Conservation (phyloP, 2,113 vertebrate genomes). For the Clupea harengus region DNA sequence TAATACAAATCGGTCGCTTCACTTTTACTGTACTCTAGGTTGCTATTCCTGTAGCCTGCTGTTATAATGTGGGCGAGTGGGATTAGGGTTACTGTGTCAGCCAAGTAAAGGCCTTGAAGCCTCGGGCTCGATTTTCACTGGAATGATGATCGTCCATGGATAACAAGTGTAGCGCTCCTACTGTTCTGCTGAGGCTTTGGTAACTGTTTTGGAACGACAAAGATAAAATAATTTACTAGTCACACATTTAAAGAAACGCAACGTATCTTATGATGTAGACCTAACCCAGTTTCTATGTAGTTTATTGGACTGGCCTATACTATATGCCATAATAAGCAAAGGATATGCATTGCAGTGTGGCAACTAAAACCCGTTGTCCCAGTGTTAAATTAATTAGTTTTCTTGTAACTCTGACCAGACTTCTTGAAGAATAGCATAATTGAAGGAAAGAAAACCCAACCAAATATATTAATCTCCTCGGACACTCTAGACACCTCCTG, state of each 20-base stretch:
- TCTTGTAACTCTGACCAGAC: neutral
- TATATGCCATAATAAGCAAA: neutral
- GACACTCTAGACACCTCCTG: neutral
- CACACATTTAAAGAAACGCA: neutral
- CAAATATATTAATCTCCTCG: neutral
- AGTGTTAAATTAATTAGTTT: neutral
- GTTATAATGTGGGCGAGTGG: neutral
- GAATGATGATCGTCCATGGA: neutral
- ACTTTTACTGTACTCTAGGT: neutral
- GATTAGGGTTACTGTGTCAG: slow-evolving; percentile 13
- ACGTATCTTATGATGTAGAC: no score
- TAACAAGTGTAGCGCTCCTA: neutral
- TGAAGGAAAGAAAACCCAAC: no score
- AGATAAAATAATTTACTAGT: neutral
- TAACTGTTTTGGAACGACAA: neutral
- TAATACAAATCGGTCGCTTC: neutral
- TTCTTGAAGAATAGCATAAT: neutral
- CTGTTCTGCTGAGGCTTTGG: neutral
- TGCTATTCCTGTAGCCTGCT: neutral
- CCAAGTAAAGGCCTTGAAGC: slow-evolving; percentile 43
- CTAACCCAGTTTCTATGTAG: neutral
- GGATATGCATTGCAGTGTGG: neutral
- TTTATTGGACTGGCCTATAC: neutral
- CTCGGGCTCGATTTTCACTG: slow-evolving; percentile 25
- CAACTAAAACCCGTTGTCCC: neutral